A percentile compares a stretch with the other conserved stretches of the same genome.
Conservation (phyloP, 2,888 invertebrate genomes). For the Netelia inedita region DNA sequence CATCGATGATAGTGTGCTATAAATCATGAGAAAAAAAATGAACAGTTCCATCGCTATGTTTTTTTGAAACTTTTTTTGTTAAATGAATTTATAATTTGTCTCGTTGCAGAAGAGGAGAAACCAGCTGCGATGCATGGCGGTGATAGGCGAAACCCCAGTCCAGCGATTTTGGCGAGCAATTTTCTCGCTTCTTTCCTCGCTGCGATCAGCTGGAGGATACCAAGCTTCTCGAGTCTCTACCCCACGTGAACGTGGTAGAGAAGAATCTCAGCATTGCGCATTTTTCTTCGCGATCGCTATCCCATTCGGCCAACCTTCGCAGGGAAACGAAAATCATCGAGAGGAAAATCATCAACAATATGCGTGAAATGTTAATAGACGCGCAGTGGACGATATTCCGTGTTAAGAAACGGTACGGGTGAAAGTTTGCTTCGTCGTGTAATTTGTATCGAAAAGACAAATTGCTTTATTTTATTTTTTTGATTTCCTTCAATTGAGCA, state of each 20-base stretch:
- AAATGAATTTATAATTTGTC: conserved; percentile 5
- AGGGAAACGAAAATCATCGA: not conserved
- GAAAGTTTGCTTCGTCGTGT: not conserved
- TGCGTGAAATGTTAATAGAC: not conserved
- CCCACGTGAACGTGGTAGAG: conserved; percentile 80
- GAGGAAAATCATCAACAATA: not conserved
- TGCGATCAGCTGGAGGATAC: conserved; percentile 84
- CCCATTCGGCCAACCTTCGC: not conserved
- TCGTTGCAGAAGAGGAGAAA: conserved; percentile 78
- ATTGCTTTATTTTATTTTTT: not conserved
- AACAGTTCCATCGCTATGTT: no score
- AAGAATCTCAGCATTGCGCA: conserved; percentile 4
- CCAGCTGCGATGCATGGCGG: conserved; percentile 78
- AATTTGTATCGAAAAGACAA: not conserved
- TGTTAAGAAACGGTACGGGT: not conserved
- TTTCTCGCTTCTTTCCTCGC: conserved; percentile 82
- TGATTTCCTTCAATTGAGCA: not conserved
- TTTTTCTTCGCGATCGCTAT: not conserved
- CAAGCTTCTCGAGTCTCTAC: conserved; percentile 83
- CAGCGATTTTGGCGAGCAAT: conserved; percentile 83
- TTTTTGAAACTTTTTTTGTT: no score
- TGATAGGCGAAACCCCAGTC: conserved; percentile 83
- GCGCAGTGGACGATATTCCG: conserved; percentile 10
- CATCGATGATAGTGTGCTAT: no score
- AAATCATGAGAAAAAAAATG: no score